These are phyloP conservation scores for Xenopus tropicalis DNA, from an alignment of 2,113 vertebrate species.

Conservation along the genomic window UCB_Xtro_10.0 CM004444.2:86870501-86871000, in stretches of 20 bases:
- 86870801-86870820: background rate
- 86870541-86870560: slow-evolving; percentile 7
- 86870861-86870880: too few species aligned
- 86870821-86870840: background rate
- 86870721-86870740: background rate
- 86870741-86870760: background rate
- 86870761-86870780: background rate
- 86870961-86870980: too few species aligned
- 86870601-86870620: slow-evolving; percentile 41
- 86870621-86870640: slow-evolving; percentile 37
- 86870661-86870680: slow-evolving; percentile 25
- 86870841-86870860: background rate
- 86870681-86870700: slow-evolving; percentile 1
- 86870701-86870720: background rate
- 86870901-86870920: too few species aligned
- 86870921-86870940: too few species aligned
- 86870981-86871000: too few species aligned
- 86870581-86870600: slow-evolving; percentile 30
- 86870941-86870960: too few species aligned
- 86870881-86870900: too few species aligned
- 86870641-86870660: slow-evolving; percentile 17
- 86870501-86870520: slow-evolving; percentile 26
- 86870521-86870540: slow-evolving; percentile 30
- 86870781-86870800: background rate
- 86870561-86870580: slow-evolving; percentile 41